A percentile compares a stretch with the other conserved stretches of the same genome.
phyloP scores from a whole-genome alignment of 2,888 invertebrate genomes.

The Dichetophora obliterata region DNA sequence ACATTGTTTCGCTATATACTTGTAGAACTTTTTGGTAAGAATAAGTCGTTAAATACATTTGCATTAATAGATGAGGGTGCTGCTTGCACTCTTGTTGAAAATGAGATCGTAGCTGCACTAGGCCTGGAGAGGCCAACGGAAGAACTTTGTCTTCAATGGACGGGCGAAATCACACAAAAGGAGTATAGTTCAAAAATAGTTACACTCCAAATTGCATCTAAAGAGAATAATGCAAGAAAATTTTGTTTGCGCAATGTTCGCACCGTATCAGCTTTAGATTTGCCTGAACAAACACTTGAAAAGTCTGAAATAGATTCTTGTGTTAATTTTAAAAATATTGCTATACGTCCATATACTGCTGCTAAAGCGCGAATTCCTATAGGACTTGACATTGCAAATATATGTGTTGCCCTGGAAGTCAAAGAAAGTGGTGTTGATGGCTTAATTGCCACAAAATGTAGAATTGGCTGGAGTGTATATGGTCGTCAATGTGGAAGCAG shows the following conservation, averaged over 20 bases:
- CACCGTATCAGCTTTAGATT: neutral
- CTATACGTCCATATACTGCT: neutral
- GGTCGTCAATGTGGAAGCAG: neutral
- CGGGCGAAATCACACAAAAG: conserved; percentile 36
- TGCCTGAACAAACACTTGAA: conserved; percentile 2
- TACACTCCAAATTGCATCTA: conserved; percentile 15
- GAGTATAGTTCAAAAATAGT: conserved; percentile 36
- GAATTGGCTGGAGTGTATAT: conserved; percentile 32
- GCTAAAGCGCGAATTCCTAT: conserved; percentile 1
- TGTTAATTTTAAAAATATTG: neutral
- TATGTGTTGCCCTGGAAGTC: neutral
- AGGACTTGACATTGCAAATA: neutral
- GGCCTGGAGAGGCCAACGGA: conserved; percentile 15
- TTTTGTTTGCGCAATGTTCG: neutral
- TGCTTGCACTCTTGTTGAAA: conserved; percentile 30
- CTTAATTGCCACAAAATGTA: conserved; percentile 5
- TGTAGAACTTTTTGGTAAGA: conserved; percentile 32
- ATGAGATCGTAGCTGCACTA: neutral
- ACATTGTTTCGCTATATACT: conserved; percentile 32
- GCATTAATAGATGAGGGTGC: conserved; percentile 38
- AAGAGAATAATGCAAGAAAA: neutral
- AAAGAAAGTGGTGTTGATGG: neutral
- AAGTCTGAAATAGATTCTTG: neutral
- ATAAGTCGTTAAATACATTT: neutral
- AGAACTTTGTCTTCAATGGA: conserved; percentile 30